Percentiles rank a stretch among this genome's conserved stretches.
Conservation (phyloP, 2,797 vertebrate species). For the Antennarius maculatus region DNA sequence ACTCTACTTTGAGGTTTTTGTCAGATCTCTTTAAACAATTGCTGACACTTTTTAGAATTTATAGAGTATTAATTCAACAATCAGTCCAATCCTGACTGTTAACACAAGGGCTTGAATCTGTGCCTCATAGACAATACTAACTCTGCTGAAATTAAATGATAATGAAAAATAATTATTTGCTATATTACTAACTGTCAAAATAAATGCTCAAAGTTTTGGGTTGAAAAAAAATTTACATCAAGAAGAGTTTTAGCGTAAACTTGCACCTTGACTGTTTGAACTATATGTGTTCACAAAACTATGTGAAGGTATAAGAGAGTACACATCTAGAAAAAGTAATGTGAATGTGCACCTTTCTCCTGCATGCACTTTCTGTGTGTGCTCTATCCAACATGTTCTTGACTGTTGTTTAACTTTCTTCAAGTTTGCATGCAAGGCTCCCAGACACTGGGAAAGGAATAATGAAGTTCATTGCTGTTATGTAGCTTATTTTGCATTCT, state of each 20-base stretch:
- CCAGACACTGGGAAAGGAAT: conserved; percentile 51
- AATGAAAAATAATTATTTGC: conserved; percentile 51
- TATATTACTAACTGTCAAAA: conserved; percentile 49
- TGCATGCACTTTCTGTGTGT: conserved; percentile 77
- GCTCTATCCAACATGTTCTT: conserved; percentile 65
- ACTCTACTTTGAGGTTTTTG: conserved; percentile 52
- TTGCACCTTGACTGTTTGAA: conserved; percentile 72
- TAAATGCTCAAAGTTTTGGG: conserved; percentile 49
- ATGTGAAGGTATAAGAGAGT: conserved; percentile 50
- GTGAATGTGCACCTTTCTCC: conserved; percentile 51
- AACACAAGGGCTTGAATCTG: conserved; percentile 65
- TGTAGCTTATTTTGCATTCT: conserved; percentile 79
- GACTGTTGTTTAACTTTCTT: conserved; percentile 45
- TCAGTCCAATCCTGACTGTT: conserved; percentile 67
- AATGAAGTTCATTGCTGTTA: conserved; percentile 68
- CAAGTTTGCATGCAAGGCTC: conserved; percentile 81
- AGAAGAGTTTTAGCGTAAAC: conserved; percentile 62
- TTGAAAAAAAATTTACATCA: conserved; percentile 60
- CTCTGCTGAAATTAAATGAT: conserved; percentile 49
- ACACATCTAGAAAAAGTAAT: conserved; percentile 44
- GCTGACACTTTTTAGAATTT: conserved; percentile 43
- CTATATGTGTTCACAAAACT: conserved; percentile 62
- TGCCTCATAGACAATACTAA: conserved; percentile 59
- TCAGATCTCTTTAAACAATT: conserved; percentile 44
- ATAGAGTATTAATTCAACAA: conserved; percentile 24